Conservation (phyloP, 2,113 vertebrate genomes). For the Sprattus sprattus region DNA sequence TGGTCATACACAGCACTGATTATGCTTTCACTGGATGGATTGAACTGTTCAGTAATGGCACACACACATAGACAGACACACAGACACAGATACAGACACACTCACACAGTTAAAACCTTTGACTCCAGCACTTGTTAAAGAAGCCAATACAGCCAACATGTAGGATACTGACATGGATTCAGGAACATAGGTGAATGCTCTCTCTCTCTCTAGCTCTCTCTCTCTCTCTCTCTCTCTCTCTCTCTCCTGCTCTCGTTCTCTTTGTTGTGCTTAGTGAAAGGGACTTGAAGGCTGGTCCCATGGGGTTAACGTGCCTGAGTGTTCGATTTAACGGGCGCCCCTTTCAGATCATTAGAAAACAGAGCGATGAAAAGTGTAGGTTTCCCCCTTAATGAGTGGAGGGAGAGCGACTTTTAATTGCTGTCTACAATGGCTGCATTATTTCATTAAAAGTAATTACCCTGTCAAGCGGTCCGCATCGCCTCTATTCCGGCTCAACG, state of each 20-base stretch:
- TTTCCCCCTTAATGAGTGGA: constrained; percentile 66
- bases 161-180: neutral
- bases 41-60: neutral
- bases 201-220: neutral
- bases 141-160: neutral
- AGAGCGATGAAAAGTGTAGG: constrained; percentile 65
- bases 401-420: constrained; percentile 74
- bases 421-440: constrained; percentile 69
- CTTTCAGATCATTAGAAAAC: constrained; percentile 68
- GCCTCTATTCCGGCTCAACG: constrained; percentile 63
- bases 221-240: neutral
- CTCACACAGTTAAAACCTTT: neutral
- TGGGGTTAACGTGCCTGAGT: constrained; percentile 57
- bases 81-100: neutral
- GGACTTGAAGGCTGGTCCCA: constrained; percentile 52
- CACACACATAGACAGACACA: neutral
- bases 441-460: constrained; percentile 77
- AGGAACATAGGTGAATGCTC: neutral
- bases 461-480: constrained; percentile 66
- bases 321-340: constrained; percentile 61
- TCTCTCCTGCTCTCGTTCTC: neutral
- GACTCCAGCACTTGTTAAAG: neutral
- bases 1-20: neutral
- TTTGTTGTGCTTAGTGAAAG: constrained; percentile 54
- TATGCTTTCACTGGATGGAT: neutral